Evolutionary conservation across 1,140 invertebrate species (phyloP), one percentile per base, ranked within the genome.

Genomic region (Drosophila chauvacae): DNA sequence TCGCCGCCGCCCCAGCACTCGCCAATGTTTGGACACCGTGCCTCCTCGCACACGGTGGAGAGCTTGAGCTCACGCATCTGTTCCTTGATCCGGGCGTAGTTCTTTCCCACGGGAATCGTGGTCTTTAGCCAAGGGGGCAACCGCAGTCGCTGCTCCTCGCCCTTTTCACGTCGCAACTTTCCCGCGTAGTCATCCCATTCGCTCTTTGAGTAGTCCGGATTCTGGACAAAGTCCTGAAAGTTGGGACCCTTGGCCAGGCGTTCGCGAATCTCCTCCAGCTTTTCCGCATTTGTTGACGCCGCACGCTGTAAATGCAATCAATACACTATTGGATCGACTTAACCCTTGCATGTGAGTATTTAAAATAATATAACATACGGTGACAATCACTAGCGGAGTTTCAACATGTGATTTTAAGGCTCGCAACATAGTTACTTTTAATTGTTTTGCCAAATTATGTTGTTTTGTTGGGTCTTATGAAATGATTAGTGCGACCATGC

Each of bases 1-100:
- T 96, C 95, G 57, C 97, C 97, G n/a, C 97, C 98, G 74, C 98
- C 98, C 99, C 99, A 99, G 93, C 99, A 99, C 94, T 99, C 98
- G 23, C 98, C 98, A 81, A 99, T 99, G 93, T 99, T 99, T 1
- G 99, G 99, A 94, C 99, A 99, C 74, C 97, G 94, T 0, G 99
- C 99, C 94, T 99, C 99, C 93, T 99, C 98, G 93, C 99, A 99
- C 2, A 99, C 99, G 4, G 99, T 99, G 83, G 98, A 97, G 11
- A 99, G 94, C 81, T 98, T 99, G 14, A 99, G 94, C 16, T 96
- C 95, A 61, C 97, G 93, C 13, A 99, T 93, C 90, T 98, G 96
- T 55, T 96, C 94, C 91, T 99, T 99, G 16, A 99, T 93, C 87
- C 95, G 95, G 76, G 94, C 95, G 91, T 96, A 98, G 93, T 97